Conservation (phyloP, 2,113 vertebrate species). For the Elgaria multicarinata region DNA sequence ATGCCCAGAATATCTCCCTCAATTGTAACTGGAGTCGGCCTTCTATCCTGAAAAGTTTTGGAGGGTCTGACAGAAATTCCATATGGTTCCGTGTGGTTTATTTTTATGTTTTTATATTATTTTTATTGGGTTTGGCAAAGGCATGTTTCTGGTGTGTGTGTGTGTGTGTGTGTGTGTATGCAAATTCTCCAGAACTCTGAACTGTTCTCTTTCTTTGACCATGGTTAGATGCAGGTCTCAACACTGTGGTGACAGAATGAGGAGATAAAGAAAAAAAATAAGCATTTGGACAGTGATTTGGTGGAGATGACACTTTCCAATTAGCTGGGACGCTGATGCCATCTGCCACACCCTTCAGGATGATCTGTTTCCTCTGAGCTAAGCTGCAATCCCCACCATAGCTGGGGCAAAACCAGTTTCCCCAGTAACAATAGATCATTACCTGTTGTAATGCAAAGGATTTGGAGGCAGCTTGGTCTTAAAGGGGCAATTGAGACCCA, state of each 20-base stretch:
- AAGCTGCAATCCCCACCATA: too few relatives aligned
- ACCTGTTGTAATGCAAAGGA: too few relatives aligned
- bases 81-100: slow-evolving; percentile 61
- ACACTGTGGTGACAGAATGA: neutral
- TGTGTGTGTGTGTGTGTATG: too few relatives aligned
- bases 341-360: too few relatives aligned
- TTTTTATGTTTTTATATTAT: neutral
- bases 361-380: too few relatives aligned
- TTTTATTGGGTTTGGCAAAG: slow-evolving; percentile 74
- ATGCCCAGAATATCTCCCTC: neutral
- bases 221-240: neutral
- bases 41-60: slow-evolving; percentile 57
- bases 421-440: too few relatives aligned
- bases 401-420: too few relatives aligned
- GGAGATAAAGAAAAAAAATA: too few relatives aligned
- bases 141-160: slow-evolving; percentile 55
- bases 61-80: slow-evolving; percentile 64
- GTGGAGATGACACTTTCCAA: too few relatives aligned
- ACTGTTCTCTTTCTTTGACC: slow-evolving; percentile 42
- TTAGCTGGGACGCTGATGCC: too few relatives aligned
- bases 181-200: slow-evolving; percentile 68
- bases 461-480: too few relatives aligned
- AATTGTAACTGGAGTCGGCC: slow-evolving; percentile 70
- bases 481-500: too few relatives aligned
- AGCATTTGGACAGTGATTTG: neutral